Percentiles rank a stretch among this genome's conserved stretches.
These are phyloP conservation scores for Lepidothrix coronata DNA, from an alignment of 2,113 vertebrate species.

Conservation along the genomic window DNA sequence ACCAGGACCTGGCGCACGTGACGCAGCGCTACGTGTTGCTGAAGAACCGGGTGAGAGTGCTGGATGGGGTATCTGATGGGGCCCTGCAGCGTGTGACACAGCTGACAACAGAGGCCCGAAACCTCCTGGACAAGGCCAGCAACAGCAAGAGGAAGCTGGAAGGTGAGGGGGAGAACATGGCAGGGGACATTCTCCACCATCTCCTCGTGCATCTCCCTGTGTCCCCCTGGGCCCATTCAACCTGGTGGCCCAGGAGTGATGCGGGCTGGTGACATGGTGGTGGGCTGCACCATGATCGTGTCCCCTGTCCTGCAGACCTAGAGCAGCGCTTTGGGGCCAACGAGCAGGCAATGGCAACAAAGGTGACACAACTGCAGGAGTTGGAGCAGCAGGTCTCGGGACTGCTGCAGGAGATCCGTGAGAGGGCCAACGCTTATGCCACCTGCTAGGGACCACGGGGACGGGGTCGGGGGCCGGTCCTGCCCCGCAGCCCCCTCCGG, in stretches of 20 bases:
- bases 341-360: constrained; percentile 72
- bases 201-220: rapidly evolving
- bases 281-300: not conserved
- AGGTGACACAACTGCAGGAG: constrained; percentile 66
- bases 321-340: constrained; percentile 79
- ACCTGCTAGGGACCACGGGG: constrained; percentile 63
- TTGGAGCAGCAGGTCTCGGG: constrained; percentile 72
- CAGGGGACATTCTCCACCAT: not conserved
- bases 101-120: constrained; percentile 74
- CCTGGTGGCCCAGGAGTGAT: not conserved
- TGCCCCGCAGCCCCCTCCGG: not conserved
- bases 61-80: constrained; percentile 34
- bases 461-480: not conserved
- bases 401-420: constrained; percentile 70
- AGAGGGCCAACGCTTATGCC: constrained; percentile 69
- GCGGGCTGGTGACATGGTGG: rapidly evolving
- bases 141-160: constrained; percentile 74
- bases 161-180: constrained; percentile 33
- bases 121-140: constrained; percentile 77
- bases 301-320: constrained; percentile 58
- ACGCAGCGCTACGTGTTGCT: constrained; percentile 69
- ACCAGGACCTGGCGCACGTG: constrained; percentile 76
- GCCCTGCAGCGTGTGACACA: constrained; percentile 61
- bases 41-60: constrained; percentile 61
- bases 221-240: not conserved